These are phyloP conservation scores for Mesorhabditis spiculigera DNA, from an alignment of 2,888 invertebrate species.

Conservation along the genomic window DNA sequence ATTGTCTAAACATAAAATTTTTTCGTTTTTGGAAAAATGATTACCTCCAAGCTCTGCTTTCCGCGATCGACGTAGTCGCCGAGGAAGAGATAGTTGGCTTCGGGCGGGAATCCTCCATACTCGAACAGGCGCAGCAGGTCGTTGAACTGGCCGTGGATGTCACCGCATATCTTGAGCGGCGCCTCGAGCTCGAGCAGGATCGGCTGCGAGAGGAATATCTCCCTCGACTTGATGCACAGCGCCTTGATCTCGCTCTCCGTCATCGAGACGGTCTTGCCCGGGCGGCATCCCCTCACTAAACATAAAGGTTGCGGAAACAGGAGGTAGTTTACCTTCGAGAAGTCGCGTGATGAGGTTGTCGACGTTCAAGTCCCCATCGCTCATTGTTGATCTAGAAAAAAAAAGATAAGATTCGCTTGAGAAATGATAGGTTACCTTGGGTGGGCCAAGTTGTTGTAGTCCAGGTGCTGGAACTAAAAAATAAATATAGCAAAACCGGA, in stretches of 20 bases:
- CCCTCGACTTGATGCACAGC: conserved; percentile 92
- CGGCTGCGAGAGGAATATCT: conserved; percentile 97
- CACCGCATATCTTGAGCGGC: conserved; percentile 97
- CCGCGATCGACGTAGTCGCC: conserved; percentile 62
- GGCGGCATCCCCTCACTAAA: conserved; percentile 90
- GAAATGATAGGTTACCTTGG: no score
- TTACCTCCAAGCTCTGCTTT: conserved; percentile 38
- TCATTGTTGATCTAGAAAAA: conserved; percentile 58
- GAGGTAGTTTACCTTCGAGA: conserved; percentile 56
- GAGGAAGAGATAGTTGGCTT: conserved; percentile 95
- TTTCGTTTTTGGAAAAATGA: background rate
- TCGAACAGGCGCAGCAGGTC: conserved; percentile 94
- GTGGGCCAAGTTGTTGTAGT: no score
- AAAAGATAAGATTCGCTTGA: no score
- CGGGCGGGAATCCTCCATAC: conserved; percentile 98
- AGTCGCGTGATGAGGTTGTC: conserved; percentile 58
- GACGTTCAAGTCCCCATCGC: conserved; percentile 75
- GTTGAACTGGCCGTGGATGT: conserved; percentile 98
- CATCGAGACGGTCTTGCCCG: conserved; percentile 98
- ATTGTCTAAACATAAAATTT: conserved; percentile 47
- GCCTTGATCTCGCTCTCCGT: conserved; percentile 97
- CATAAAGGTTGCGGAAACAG: conserved; percentile 11
- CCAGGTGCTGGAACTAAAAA: no score
- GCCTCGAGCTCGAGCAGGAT: conserved; percentile 96
- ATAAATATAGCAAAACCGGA: no score